These are phyloP conservation scores for Actenoides lindsayi DNA, from an alignment of 2,113 vertebrate genomes.

Conservation along the genomic window DNA sequence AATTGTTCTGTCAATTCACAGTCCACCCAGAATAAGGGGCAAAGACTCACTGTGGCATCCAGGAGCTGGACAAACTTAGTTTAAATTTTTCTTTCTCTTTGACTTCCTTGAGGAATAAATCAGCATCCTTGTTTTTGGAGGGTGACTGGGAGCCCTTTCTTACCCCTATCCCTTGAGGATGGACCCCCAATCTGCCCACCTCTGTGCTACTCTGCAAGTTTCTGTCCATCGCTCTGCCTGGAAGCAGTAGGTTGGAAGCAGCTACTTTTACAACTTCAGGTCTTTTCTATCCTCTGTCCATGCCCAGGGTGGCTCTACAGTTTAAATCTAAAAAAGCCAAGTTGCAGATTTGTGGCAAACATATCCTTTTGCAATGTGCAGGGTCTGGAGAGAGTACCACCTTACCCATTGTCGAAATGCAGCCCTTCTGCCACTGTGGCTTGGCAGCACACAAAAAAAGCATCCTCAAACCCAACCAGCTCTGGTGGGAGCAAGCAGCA, in stretches of 20 bases:
- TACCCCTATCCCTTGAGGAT: neutral
- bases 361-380: neutral
- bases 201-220: neutral
- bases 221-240: neutral
- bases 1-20: neutral
- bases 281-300: neutral
- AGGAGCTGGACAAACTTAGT: neutral
- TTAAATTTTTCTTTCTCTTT: neutral
- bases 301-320: neutral
- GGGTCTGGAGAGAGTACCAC: neutral
- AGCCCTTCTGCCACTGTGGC: accelerated
- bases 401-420: neutral
- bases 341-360: too few relatives aligned
- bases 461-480: neutral
- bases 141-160: neutral
- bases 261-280: neutral
- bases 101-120: neutral
- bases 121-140: neutral
- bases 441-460: neutral
- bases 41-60: neutral
- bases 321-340: neutral
- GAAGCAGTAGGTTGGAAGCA: neutral
- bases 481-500: neutral
- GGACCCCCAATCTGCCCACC: neutral
- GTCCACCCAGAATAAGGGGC: neutral